These are phyloP conservation scores for Gandaritis pyraliata DNA, from an alignment of 2,888 invertebrate genomes.

Conservation along the genomic window DNA sequence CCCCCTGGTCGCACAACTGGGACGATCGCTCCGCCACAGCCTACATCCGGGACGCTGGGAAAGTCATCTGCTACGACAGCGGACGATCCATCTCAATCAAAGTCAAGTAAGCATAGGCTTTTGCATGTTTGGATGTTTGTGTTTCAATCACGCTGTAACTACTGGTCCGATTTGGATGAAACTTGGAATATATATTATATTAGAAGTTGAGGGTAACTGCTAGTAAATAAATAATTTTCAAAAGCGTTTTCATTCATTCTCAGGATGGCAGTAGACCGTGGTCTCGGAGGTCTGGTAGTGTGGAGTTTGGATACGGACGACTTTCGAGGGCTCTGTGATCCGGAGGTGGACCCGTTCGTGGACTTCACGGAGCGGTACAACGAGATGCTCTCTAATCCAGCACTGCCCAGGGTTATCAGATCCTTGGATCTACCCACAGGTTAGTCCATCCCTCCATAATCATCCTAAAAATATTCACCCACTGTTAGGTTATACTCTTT, in stretches of 20 bases:
- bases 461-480: too few relatives aligned
- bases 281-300: constrained; percentile 92
- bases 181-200: too few relatives aligned
- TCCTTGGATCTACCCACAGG: constrained; percentile 66
- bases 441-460: constrained; percentile 47
- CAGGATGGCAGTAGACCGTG: constrained; percentile 86
- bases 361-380: constrained; percentile 72
- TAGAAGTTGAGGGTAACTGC: too few relatives aligned
- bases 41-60: constrained; percentile 85
- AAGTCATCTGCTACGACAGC: constrained; percentile 91
- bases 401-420: constrained; percentile 60
- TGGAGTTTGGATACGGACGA: constrained; percentile 97
- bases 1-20: constrained; percentile 88
- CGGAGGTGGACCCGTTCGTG: constrained; percentile 73
- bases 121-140: too few relatives aligned
- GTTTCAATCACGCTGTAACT: too few relatives aligned
- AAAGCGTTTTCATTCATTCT: neutral
- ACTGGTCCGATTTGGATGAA: too few relatives aligned
- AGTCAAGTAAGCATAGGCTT: constrained; percentile 79
- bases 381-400: constrained; percentile 59
- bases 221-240: too few relatives aligned
- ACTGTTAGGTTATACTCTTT: too few relatives aligned
- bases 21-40: constrained; percentile 85
- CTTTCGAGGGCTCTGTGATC: constrained; percentile 88
- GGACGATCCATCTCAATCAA: constrained; percentile 89